These are phyloP conservation scores for Pantelozetes paolii DNA, from an alignment of 2,888 invertebrate species.

Conservation along the genomic window DNA sequence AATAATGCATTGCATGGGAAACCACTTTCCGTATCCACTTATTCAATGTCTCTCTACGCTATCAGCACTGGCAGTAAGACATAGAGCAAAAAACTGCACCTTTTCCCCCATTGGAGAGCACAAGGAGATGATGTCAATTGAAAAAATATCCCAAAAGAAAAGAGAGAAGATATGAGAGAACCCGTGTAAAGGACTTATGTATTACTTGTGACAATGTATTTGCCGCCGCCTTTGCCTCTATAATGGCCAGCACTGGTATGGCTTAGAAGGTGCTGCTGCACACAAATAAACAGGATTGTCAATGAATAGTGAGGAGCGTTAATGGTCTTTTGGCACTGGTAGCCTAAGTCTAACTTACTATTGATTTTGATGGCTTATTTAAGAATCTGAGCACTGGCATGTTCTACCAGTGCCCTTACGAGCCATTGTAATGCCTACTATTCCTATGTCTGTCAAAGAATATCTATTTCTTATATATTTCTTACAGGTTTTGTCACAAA, in stretches of 20 bases:
- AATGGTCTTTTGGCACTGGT: not conserved
- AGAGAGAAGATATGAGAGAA: not conserved
- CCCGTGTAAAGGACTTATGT: constrained; percentile 1
- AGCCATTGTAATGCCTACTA: not conserved
- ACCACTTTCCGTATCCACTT: constrained; percentile 19
- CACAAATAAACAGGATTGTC: not conserved
- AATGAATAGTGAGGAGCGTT: not conserved
- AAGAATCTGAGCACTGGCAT: not conserved
- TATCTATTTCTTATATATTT: not conserved
- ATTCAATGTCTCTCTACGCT: not conserved
- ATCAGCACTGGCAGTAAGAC: not conserved
- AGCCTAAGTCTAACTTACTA: not conserved
- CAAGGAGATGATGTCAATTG: not conserved
- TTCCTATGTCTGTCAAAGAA: not conserved
- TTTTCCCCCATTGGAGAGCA: not conserved
- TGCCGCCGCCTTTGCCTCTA: not conserved
- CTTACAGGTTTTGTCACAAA: no score
- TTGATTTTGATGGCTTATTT: constrained; percentile 1
- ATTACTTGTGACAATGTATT: not conserved
- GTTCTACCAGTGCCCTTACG: not conserved
- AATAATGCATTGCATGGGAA: not conserved
- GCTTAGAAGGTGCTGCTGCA: no score
- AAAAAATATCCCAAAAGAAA: not conserved
- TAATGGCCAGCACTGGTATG: not conserved
- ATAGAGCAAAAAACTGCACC: not conserved